Base-by-base conservation (phyloP, 2,888 invertebrate genomes). In the Pollenia labialis region DNA sequence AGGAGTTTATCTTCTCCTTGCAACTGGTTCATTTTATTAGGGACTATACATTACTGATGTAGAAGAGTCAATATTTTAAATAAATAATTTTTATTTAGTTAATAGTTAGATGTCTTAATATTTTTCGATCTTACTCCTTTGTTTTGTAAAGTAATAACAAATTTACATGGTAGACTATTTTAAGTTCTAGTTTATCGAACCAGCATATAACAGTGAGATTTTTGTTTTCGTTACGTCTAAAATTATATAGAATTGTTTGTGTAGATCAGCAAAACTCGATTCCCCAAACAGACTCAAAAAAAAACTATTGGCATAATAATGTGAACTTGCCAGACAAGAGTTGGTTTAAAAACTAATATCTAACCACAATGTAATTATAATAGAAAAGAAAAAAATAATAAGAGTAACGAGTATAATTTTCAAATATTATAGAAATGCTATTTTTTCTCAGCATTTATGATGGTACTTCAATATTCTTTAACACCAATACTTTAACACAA, bases 381-480 rank as follows among this genome's bases (percentile, higher is more conserved):
- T 42, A 50, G 68, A 56, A 71, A 82, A 23, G 60, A 10, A 23
- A 50, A 46, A 2, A 23, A 52, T 18, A 50, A 12, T 18, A 42
- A 68, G 54, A 72, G 18, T 56, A 76, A 76, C 68, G 56, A 81
- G 62, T 56, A 64, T 72, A 48, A 72, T 72, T 80, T 72, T 72
- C 46, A 72, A 81, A 75, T 56, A 40, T 54, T 54, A 4, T 56
- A 32, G 7, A 42, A 10, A 66, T 66, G 50, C 4, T 40, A 3
- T 54, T 40, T 42, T 68, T 68, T 54, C 18, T 42, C n/a, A 58
- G 40, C 10, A 58, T 16, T 68, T 58, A 23, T 40, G 11, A 66
- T 18, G 14, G 40, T 58, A 32, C 1, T 54, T 7, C 10, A 1
- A 3, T 8, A 7, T n/a, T 23, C 32, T 58, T 32, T n/a, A 32